Base-by-base conservation (phyloP, 2,797 vertebrate genomes). In the Staurois parvus region DNA sequence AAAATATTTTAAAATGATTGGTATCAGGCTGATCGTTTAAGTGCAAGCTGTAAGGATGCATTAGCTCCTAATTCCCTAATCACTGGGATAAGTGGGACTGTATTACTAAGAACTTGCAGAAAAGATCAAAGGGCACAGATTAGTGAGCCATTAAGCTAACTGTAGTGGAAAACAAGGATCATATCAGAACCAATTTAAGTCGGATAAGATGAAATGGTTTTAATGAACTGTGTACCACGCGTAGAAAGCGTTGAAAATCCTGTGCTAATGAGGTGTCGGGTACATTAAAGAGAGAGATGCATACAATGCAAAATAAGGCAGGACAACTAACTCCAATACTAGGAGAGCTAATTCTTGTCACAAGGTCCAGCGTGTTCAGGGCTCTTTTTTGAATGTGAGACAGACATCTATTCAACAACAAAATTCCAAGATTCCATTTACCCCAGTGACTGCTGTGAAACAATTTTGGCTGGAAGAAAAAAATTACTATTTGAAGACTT, bases 221-320 rank as follows among this genome's bases (percentile, higher is more conserved):
- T 89, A 91, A 85, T 89, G 89, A 94, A 91, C 92, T 88, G 52
- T 92, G 90, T 88, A 92, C 90, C 88, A 89, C 88, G 93, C 78
- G 89, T 85, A 89, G 91, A 92, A 92, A 93, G 91, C 91, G 83
- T 88, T 81, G 84, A 89, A 91, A 93, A 92, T 90, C 90, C 90
- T 87, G 72, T 52, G 82, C 84, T 95, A 95, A 96, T 95, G 90
- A 96, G 93, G 87, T 88, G 85, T 79, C 77, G 89, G 92, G 91
- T 87, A 88, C 88, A 76, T 87, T 87, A 89, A 79, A 74, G 80
- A 84, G 84, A 75, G 81, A 85, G 24, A 21, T 42, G 45, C 74
- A 78, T 17, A 73, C 29, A 67, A 78, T 29, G 40, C 26, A 86
- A 89, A 90, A 88, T 26, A 62, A 89, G 85, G 85, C 87, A 84